Percentiles rank a stretch among this genome's conserved stretches.
Evolutionary conservation across 92 coral and sea anemone species (phyloP).

Genomic region (Ricordea florida): DNA sequence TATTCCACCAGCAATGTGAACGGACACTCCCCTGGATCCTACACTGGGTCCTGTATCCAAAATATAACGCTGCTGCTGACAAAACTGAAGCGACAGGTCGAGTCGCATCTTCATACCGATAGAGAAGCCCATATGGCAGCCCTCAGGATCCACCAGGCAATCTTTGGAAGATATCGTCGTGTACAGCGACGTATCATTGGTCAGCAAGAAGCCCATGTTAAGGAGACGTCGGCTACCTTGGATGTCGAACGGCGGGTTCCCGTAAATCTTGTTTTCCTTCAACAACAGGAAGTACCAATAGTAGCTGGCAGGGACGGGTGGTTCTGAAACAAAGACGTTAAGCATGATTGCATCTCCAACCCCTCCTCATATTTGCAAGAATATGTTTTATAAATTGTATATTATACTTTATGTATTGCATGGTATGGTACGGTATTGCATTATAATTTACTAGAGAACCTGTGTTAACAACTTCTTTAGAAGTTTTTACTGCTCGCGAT

Average conservation of each 20-base stretch:
- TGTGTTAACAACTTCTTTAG: too few relatives aligned
- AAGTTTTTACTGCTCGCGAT: too few relatives aligned
- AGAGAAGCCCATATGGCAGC: slow-evolving; percentile 65
- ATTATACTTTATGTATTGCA: too few relatives aligned
- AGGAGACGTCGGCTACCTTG: slow-evolving; percentile 67
- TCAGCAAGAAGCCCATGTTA: slow-evolving; percentile 77
- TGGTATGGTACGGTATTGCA: too few relatives aligned
- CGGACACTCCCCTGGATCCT: slow-evolving; percentile 78
- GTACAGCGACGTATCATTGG: slow-evolving; percentile 65
- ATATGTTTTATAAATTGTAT: too few relatives aligned
- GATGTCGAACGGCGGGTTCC: slow-evolving; percentile 71
- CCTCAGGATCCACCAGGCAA: slow-evolving; percentile 79
- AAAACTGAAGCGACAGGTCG: slow-evolving; percentile 50
- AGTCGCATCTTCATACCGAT: slow-evolving; percentile 87
- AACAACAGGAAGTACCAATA: slow-evolving; percentile 94
- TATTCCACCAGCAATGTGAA: slow-evolving; percentile 61
- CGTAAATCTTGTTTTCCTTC: slow-evolving; percentile 59
- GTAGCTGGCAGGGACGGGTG: slow-evolving; percentile 87
- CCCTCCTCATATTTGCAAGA: too few relatives aligned
- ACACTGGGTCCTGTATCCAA: slow-evolving; percentile 89
- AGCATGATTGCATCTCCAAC: too few relatives aligned
- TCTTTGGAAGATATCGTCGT: slow-evolving; percentile 60
- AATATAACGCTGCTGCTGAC: slow-evolving; percentile 71
- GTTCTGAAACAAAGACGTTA: slow-evolving; percentile 40
- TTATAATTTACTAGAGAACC: too few relatives aligned